Conservation (phyloP, 2,888 invertebrate species). For the Mythimna albipuncta region DNA sequence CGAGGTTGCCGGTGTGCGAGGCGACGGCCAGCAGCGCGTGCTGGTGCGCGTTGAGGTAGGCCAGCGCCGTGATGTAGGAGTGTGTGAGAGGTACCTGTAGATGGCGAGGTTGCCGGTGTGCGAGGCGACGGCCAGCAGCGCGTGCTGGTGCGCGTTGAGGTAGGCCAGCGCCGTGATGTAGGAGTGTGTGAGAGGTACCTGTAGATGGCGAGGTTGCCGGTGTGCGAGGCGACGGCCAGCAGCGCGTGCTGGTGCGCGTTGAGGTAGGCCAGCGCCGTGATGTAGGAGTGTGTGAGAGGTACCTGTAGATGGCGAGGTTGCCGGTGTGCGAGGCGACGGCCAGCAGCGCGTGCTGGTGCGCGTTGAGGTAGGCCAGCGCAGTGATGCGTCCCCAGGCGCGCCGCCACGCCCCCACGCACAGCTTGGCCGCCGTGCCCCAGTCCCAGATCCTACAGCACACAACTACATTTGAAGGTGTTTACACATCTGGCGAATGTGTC, state of each 20-base stretch:
- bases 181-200: conserved; percentile 47
- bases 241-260: conserved; percentile 96
- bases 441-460: conserved; percentile 93
- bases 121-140: conserved; percentile 94
- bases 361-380: conserved; percentile 96
- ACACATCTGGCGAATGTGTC: no score
- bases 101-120: conserved; percentile 95
- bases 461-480: not conserved
- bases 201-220: conserved; percentile 95
- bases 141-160: conserved; percentile 96
- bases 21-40: conserved; percentile 94
- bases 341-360: conserved; percentile 95
- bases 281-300: not conserved
- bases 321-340: conserved; percentile 95
- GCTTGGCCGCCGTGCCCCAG: conserved; percentile 94
- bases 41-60: conserved; percentile 96
- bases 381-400: conserved; percentile 92
- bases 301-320: conserved; percentile 93
- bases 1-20: conserved; percentile 94
- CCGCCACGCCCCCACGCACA: conserved; percentile 91
- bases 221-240: conserved; percentile 94
- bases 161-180: conserved; percentile 80
- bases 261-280: conserved; percentile 88
- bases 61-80: no score
- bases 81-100: conserved; percentile 82